A percentile compares a stretch with the other conserved stretches of the same genome.
Conservation (phyloP, 2,888 invertebrate genomes). For the Sphaerophoria taeniata region DNA sequence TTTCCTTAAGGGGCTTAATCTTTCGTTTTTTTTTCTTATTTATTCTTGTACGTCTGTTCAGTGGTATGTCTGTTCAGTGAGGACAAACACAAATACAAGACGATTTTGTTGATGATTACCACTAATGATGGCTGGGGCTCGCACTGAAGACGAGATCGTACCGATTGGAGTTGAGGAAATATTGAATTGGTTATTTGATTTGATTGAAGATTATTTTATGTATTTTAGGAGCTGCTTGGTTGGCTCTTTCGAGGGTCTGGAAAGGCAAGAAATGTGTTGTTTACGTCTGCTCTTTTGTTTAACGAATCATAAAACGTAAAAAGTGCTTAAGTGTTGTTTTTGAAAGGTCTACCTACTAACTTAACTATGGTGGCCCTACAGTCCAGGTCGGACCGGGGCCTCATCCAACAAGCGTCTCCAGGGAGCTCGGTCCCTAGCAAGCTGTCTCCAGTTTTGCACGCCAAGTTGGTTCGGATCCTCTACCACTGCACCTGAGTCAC, state of each 20-base stretch:
- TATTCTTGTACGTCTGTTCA: too few relatives aligned
- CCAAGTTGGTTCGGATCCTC: too few relatives aligned
- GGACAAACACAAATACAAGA: conserved; percentile 34
- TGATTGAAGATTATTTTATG: conserved; percentile 39
- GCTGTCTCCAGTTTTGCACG: too few relatives aligned
- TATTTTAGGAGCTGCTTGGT: not conserved
- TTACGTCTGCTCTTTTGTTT: too few relatives aligned
- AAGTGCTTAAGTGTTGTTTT: too few relatives aligned
- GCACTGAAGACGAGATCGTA: conserved; percentile 4
- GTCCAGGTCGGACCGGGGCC: too few relatives aligned
- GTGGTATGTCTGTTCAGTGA: conserved; percentile 18
- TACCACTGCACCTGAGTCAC: too few relatives aligned
- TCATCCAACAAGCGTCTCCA: too few relatives aligned
- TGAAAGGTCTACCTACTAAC: too few relatives aligned
- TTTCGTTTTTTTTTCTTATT: conserved; percentile 16
- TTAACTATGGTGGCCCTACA: too few relatives aligned
- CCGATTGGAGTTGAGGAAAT: conserved; percentile 2
- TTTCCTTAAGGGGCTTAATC: conserved; percentile 23
- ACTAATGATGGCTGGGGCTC: conserved; percentile 54
- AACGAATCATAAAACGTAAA: too few relatives aligned
- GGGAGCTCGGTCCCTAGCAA: too few relatives aligned
- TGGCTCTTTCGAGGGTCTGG: not conserved
- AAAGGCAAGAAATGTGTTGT: not conserved
- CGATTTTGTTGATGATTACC: conserved; percentile 54
- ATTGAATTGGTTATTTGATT: conserved; percentile 42